Evolutionary conservation across 2,797 vertebrate genomes (phyloP), one percentile per base, ranked within the genome.

Genomic region (Denticeps clupeoides): DNA sequence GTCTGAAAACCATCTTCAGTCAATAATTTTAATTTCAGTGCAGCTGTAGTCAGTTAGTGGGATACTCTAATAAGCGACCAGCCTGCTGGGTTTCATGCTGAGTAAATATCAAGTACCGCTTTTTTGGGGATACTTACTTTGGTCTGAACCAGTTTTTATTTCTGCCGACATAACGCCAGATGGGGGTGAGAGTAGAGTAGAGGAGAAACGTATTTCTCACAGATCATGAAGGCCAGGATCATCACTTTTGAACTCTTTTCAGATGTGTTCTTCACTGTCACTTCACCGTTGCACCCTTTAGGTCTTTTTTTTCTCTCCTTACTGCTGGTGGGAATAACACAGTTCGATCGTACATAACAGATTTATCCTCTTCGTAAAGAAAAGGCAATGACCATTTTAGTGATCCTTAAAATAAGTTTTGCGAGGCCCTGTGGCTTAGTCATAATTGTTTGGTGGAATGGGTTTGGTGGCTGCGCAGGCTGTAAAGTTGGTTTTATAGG

Each of bases 301-400:
- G 49, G 49, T 16, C 25, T 6, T 3, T 60, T 10, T 22, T 27
- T 33, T 47, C 38, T 56, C 43, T 49, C 32, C 55, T 53, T 40
- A 51, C 51, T 51, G 59, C 23, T 10, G 22, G 51, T 53, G 45
- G 58, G 56, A 50, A 60, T 64, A 58, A 67, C 58, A 50, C 49
- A 62, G 53, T 67, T 61, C 64, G 72, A 78, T 70, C 50, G 51
- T 32, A 26, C 21, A 31, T 49, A 63, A 63, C 54, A 58, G 64
- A 69, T 71, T 70, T 68, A 70, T 72, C 57, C 55, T 45, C 55
- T 68, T 61, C 44, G 55, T 64, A 59, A 51, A 69, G 58, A 26
- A 52, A 60, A 59, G 55, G 64, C 59, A 63, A 61, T 70, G 61
- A 47, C 41, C 27, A 19, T 63, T 55, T 59, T 59, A 68, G 48